Evolutionary conservation across 2,113 vertebrate genomes (phyloP).

Genomic region (Fulmarus glacialis): DNA sequence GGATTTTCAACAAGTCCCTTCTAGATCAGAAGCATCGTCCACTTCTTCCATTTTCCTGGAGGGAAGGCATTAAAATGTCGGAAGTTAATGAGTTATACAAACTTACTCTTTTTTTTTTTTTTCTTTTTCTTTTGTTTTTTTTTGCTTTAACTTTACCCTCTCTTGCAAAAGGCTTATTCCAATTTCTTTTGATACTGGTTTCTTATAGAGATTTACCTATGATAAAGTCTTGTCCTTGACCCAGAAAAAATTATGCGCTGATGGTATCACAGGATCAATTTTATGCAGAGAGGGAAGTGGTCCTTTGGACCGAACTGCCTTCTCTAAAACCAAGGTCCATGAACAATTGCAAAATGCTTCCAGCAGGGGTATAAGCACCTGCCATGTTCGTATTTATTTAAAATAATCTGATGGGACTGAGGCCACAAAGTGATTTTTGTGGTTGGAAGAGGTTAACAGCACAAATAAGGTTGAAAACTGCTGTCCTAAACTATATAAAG

Average conservation of each 20-base stretch:
- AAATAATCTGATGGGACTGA: background rate
- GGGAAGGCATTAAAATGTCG: background rate
- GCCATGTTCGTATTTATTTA: background rate
- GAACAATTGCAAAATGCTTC: background rate
- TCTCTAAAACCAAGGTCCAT: background rate
- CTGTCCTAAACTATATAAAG: background rate
- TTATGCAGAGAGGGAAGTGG: background rate
- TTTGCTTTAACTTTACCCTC: background rate
- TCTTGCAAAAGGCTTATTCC: background rate
- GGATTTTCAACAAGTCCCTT: background rate
- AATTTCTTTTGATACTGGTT: background rate
- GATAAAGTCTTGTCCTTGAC: background rate
- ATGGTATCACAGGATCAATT: background rate
- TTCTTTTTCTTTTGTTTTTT: background rate
- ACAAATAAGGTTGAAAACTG: background rate
- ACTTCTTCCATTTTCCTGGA: background rate
- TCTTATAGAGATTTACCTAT: background rate
- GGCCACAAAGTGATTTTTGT: background rate
- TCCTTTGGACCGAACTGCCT: background rate
- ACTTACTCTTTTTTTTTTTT: background rate
- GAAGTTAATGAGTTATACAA: background rate
- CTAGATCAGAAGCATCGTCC: background rate
- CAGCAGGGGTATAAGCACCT: background rate
- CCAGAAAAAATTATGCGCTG: background rate
- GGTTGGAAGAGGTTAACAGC: background rate